Evolutionary conservation across 2,888 invertebrate species (phyloP).

Genomic region (Papilio elwesi): DNA sequence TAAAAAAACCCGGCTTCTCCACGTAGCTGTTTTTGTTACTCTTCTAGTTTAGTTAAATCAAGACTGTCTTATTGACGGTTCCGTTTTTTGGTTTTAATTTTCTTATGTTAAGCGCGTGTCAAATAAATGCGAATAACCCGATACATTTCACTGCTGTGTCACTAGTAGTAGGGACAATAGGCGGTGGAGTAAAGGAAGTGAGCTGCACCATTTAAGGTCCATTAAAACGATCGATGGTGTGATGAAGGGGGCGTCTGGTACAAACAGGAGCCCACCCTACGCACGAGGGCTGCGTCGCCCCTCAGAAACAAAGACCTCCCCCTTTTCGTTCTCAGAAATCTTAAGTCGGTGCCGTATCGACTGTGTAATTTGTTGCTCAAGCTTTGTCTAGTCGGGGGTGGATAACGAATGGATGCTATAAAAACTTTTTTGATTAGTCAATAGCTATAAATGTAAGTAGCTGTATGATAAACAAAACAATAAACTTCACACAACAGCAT

Average conservation of each 20-base stretch:
- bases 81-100: too few relatives aligned
- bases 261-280: conserved; percentile 48
- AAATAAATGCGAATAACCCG: too few relatives aligned
- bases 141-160: neutral
- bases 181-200: conserved; percentile 15
- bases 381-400: conserved; percentile 8
- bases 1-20: too few relatives aligned
- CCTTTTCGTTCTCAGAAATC: conserved; percentile 34
- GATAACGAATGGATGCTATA: conserved; percentile 7
- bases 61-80: too few relatives aligned
- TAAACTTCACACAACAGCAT: neutral
- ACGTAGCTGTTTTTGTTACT: too few relatives aligned
- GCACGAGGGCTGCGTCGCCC: conserved; percentile 34
- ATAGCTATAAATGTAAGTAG: too few relatives aligned
- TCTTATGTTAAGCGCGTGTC: too few relatives aligned
- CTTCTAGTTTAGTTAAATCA: too few relatives aligned
- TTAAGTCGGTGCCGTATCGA: conserved; percentile 27
- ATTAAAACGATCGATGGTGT: conserved; percentile 68
- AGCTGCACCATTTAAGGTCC: conserved; percentile 58
- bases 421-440: conserved; percentile 31
- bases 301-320: conserved; percentile 59
- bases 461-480: conserved; percentile 1
- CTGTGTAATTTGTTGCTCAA: conserved; percentile 28
- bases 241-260: conserved; percentile 64
- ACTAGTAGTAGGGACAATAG: neutral